Evolutionary conservation across 2,797 vertebrate genomes (phyloP), one percentile per base, ranked within the genome.

Genomic region (Neostethus bicornis): DNA sequence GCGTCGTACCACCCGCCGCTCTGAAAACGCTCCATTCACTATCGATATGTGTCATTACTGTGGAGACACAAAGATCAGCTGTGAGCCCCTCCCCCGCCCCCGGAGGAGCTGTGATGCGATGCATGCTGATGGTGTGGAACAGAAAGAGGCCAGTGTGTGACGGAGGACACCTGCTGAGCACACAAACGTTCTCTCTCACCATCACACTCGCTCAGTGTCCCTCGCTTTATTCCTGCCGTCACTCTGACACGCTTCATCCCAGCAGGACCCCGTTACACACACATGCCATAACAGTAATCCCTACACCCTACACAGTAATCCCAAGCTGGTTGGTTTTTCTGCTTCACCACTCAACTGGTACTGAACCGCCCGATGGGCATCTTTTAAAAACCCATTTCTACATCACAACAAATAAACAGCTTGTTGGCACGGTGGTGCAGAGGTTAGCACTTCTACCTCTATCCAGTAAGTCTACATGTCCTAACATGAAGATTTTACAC

Each of bases 141-240:
- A 90, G 83, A 91, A 89, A 87, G 84, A 67, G 66, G 12, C 70
- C 80, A 88, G 88, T 90, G 88, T 91, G 52, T 37, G 66, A 61
- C 16, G 37, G 57, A 73, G 53, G 72, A 86, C 88, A 90, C 87
- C 90, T 89, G 88, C 84, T 66, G 77, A 49, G 75, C 51, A 48
- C 73, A 86, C 86, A 85, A 82, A 72, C 24, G 71, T 77, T 81
- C 73, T 76, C 86, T 64, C 17, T 48, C 62, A 35, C 72, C 11
- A 42, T 61, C 25, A 70, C 70, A 72, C 61, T 25, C 37, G 65
- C 60, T 61, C 67, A 61, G 7, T 78, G 58, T 75, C 45, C 21
- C 39, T 54, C 61, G 72, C 64, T 62, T 43, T 53, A 42, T 50
- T 50, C 62, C 50, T 50, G 57, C 47, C 66, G 41, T 46, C 59